Base-by-base conservation (phyloP, 2,888 invertebrate genomes). In the Alviniconcha strummeri region DNA sequence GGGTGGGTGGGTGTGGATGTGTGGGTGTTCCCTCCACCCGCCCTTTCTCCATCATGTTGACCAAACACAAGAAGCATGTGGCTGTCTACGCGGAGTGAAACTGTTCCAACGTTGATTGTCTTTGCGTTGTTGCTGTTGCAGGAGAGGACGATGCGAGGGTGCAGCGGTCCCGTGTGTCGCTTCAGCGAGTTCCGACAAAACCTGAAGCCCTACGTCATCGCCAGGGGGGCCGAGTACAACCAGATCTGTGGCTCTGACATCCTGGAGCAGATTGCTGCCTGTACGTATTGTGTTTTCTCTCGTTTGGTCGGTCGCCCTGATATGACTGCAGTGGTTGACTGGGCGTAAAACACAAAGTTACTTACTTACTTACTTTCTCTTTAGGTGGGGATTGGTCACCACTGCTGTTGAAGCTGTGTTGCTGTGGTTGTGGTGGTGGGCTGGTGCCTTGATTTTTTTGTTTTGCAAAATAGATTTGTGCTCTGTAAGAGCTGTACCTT, bases 261-360 rank as follows among this genome's bases (percentile, higher is more conserved):
- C 19, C 57, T 86, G 84, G 84, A 86, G 54, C 36, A 78, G 69
- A 60, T 83, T 36, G 83, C 84, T 17, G 82, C 82, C 71, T 60
- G 86, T 85, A 69, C 71, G 85, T 56, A 71, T n/a, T 54, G n/a
- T 9, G 7, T 74, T 60, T 60, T 57, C 69, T 13, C 15, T 55
- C 54, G 52, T 54, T 11, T 54, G 36, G 36, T 36, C 1, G 36
- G 36, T 36, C 36, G 36, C 36, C 36, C 36, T 36, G 36, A 36
- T 36, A 36, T 36, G 36, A 3, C 36, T 3, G 36, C 36, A 36
- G 3, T 36, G 36, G 36, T 36, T 36, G 36, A 36, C 36, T 36
- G 36, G 36, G 36, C 36, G 36, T 36, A 36, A 36, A 36, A 36
- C 36, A 36, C 36, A 0, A 36, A 36, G 36, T 36, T 36, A 36